Conservation (phyloP, 2,888 invertebrate genomes). For the Pyrgus malvae region DNA sequence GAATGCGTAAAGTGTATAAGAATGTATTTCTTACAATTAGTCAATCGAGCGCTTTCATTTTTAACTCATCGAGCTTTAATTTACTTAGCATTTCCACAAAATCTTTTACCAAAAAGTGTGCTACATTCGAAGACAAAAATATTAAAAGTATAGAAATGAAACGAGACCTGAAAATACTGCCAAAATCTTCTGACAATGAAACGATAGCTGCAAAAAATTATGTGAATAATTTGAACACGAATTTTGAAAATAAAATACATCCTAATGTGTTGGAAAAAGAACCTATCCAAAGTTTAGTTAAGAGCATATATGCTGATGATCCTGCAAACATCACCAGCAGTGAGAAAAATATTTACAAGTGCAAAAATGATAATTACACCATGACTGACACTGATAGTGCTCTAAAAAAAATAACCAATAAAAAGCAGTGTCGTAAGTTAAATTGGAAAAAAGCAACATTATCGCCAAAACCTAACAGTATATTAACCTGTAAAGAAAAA, state of each 20-base stretch:
- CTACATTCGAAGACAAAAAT: constrained; percentile 35
- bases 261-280: constrained; percentile 10
- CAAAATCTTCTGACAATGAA: constrained; percentile 5
- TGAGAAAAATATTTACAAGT: constrained; percentile 34
- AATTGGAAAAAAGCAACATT: constrained; percentile 8
- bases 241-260: neutral
- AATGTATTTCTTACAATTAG: constrained; percentile 38
- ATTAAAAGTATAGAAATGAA: constrained; percentile 4
- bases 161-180: neutral
- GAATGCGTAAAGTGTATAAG: constrained; percentile 38
- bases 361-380: constrained; percentile 39
- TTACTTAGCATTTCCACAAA: constrained; percentile 53
- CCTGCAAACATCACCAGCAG: constrained; percentile 37
- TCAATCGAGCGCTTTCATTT: constrained; percentile 37
- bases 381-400: constrained; percentile 41
- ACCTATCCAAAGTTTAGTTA: constrained; percentile 47
- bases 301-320: constrained; percentile 47
- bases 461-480: constrained; percentile 20
- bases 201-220: neutral
- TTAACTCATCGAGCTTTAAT: constrained; percentile 48
- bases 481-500: no score
- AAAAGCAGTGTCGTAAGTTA: neutral
- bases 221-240: neutral
- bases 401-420: constrained; percentile 11
- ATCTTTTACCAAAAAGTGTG: constrained; percentile 48